Evolutionary conservation across 1,140 invertebrate genomes (phyloP).

Genomic region (Zaprionus capensis): DNA sequence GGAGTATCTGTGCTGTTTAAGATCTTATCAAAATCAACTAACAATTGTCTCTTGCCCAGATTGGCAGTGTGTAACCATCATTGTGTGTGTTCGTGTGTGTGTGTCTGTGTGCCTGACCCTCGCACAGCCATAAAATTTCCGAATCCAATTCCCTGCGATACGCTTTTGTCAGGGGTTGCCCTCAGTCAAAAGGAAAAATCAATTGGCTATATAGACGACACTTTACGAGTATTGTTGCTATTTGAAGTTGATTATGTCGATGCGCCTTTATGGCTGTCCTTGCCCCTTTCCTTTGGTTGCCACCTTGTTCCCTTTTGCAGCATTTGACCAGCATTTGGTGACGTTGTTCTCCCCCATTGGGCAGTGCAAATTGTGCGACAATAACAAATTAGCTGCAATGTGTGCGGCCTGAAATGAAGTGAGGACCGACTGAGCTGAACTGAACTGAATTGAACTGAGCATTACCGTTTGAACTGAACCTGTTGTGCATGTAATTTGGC

Average conservation of each 20-base stretch:
- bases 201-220: slow-evolving; percentile 66
- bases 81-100: background rate
- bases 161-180: slow-evolving; percentile 4
- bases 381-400: slow-evolving; percentile 72
- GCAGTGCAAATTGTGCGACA: slow-evolving; percentile 70
- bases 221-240: slow-evolving; percentile 57
- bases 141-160: slow-evolving; percentile 26
- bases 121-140: slow-evolving; percentile 31
- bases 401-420: slow-evolving; percentile 37
- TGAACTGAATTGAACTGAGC: slow-evolving; percentile 8
- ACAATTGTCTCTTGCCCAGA: slow-evolving; percentile 12
- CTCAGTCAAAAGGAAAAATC: slow-evolving; percentile 49
- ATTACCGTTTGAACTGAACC: slow-evolving; percentile 57
- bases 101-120: slow-evolving; percentile 12
- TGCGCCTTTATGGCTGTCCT: slow-evolving; percentile 35
- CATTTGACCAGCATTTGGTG: no score
- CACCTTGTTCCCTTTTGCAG: background rate
- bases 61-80: slow-evolving; percentile 16
- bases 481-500: slow-evolving; percentile 54
- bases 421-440: background rate
- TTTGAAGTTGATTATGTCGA: slow-evolving; percentile 64
- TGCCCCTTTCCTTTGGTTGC: background rate
- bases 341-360: slow-evolving; percentile 9
- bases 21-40: slow-evolving; percentile 20
- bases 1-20: background rate